These are phyloP conservation scores for Pygoscelis antarcticus DNA, from an alignment of 2,113 vertebrate species.

Conservation along the genomic window DNA sequence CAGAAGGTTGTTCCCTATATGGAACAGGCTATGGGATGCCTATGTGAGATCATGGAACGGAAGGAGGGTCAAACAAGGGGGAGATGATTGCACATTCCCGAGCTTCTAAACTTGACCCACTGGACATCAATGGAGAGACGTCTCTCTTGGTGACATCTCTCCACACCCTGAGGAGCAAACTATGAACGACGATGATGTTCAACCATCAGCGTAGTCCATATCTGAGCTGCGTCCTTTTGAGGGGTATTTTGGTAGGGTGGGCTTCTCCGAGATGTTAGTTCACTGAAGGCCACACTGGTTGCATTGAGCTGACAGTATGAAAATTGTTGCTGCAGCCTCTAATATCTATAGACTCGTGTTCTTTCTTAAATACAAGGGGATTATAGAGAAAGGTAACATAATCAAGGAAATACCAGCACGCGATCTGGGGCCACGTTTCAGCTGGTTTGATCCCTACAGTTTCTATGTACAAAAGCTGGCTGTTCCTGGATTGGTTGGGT, in stretches of 20 bases:
- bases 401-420: background rate
- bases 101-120: background rate
- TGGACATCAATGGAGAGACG: background rate
- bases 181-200: background rate
- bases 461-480: background rate
- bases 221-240: background rate
- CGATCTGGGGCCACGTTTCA: background rate
- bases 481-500: background rate
- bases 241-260: background rate
- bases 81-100: background rate
- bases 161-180: background rate
- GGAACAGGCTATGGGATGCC: background rate
- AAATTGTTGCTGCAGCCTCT: background rate
- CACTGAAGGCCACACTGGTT: background rate
- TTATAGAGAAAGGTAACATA: background rate
- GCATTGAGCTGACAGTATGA: background rate
- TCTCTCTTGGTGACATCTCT: background rate
- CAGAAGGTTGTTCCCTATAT: background rate
- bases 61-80: background rate
- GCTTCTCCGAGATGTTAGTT: background rate
- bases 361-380: background rate
- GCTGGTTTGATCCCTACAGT: background rate
- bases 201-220: background rate
- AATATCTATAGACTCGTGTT: rapidly evolving
- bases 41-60: background rate